A percentile compares a stretch with the other conserved stretches of the same genome.
These are phyloP conservation scores for Turritopsis rubra DNA, from an alignment of 30 jellyfish, hydroid and myxozoan genomes.

Conservation along the genomic window DNA sequence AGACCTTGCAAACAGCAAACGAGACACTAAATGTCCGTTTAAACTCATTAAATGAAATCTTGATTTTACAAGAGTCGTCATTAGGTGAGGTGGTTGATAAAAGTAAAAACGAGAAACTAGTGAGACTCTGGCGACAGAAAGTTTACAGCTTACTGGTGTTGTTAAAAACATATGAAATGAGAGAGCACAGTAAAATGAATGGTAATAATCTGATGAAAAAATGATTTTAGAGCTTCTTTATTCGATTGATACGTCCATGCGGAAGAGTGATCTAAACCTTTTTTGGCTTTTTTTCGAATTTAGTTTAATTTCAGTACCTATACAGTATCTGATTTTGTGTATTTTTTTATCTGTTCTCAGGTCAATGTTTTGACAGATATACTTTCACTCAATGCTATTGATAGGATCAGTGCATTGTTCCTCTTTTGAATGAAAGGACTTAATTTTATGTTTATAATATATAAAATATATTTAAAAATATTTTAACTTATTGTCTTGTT, in stretches of 20 bases:
- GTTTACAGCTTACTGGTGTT: constrained; percentile 33
- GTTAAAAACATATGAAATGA: constrained; percentile 18
- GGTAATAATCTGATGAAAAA: not conserved
- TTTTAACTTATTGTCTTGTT: no score
- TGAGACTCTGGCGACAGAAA: constrained; percentile 26
- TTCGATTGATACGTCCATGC: no score
- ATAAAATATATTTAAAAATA: no score
- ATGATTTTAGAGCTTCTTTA: not conserved
- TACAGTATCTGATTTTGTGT: no score
- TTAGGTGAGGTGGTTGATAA: not conserved
- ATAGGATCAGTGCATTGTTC: no score
- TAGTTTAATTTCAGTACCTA: no score
- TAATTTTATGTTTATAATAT: not conserved
- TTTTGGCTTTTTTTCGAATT: no score
- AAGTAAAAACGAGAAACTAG: not conserved
- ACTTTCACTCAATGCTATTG: no score
- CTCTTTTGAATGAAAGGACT: not conserved
- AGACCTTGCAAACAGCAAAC: constrained; percentile 22
- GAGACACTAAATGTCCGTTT: constrained; percentile 24
- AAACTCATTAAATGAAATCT: constrained; percentile 20
- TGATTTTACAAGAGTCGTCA: constrained; percentile 12
- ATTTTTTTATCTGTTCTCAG: no score
- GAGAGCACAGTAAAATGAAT: not conserved
- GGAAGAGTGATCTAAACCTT: not conserved
- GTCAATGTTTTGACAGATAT: no score